These are phyloP conservation scores for Nothura maculosa DNA, from an alignment of 2,797 vertebrate species.

Conservation along the genomic window DNA sequence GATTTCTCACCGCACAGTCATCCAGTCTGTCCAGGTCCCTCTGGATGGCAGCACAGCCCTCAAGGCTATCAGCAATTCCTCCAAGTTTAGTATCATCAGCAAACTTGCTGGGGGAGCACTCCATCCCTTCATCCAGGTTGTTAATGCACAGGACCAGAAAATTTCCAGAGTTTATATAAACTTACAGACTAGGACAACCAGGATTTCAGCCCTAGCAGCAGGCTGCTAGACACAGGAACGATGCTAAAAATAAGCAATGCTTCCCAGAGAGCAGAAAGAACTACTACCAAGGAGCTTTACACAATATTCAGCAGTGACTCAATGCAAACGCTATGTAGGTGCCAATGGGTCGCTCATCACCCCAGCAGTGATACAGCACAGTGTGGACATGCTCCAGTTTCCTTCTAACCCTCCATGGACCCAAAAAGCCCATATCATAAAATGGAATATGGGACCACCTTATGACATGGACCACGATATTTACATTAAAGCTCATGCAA, in stretches of 20 bases:
- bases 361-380: background rate
- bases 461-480: background rate
- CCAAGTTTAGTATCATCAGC: too few relatives aligned
- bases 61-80: too few relatives aligned
- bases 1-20: too few relatives aligned
- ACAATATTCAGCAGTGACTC: background rate
- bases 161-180: background rate
- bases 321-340: background rate
- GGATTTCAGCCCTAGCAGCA: background rate
- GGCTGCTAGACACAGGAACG: background rate
- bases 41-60: too few relatives aligned
- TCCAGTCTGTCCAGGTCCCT: too few relatives aligned
- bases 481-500: background rate
- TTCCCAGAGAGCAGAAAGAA: background rate
- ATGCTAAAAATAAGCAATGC: background rate
- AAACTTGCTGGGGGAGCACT: too few relatives aligned
- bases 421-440: background rate
- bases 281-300: background rate
- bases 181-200: background rate
- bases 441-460: background rate
- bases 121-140: too few relatives aligned
- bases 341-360: background rate
- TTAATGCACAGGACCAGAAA: too few relatives aligned
- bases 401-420: background rate
- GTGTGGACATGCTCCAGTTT: background rate